Percentiles rank a stretch among this genome's conserved stretches.
phyloP scores from a whole-genome alignment of 92 coral and sea anemone species.

The Porites divaricata region DNA sequence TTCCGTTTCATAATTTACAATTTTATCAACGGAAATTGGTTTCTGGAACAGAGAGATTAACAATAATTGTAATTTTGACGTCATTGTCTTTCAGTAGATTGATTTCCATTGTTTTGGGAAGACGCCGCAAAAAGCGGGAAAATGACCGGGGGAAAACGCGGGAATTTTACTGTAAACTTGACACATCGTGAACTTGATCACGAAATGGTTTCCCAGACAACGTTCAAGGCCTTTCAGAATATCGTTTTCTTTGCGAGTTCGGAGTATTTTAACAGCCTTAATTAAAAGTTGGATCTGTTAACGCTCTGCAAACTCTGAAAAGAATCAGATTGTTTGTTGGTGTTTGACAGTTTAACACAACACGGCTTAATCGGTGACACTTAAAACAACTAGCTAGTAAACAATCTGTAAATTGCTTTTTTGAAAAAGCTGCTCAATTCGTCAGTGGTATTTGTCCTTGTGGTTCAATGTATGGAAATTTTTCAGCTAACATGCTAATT shows the following conservation, averaged over 20 bases:
- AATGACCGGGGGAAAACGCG: not conserved
- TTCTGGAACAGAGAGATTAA: not conserved
- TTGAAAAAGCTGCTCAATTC: not conserved
- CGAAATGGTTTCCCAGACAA: slow-evolving; percentile 18
- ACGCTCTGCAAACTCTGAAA: slow-evolving; percentile 13
- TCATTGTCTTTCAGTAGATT: not conserved
- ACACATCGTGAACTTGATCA: slow-evolving; percentile 5
- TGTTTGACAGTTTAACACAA: slow-evolving; percentile 28
- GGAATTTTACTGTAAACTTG: not conserved
- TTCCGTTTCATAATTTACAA: not conserved
- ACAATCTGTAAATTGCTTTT: slow-evolving; percentile 42
- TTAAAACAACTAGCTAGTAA: slow-evolving; percentile 18
- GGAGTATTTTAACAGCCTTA: slow-evolving; percentile 30
- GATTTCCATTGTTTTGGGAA: not conserved
- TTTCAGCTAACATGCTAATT: slow-evolving; percentile 9
- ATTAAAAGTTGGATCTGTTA: slow-evolving; percentile 27
- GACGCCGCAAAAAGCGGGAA: not conserved
- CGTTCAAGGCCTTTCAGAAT: slow-evolving; percentile 2
- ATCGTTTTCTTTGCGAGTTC: slow-evolving; percentile 14
- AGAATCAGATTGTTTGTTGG: slow-evolving; percentile 17
- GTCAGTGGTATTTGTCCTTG: not conserved
- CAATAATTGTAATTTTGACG: not conserved
- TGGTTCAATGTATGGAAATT: not conserved
- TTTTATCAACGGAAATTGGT: not conserved
- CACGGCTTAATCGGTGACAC: slow-evolving; percentile 31